Conservation (phyloP, 1,140 invertebrate genomes). For the Orchestia grillus region DNA sequence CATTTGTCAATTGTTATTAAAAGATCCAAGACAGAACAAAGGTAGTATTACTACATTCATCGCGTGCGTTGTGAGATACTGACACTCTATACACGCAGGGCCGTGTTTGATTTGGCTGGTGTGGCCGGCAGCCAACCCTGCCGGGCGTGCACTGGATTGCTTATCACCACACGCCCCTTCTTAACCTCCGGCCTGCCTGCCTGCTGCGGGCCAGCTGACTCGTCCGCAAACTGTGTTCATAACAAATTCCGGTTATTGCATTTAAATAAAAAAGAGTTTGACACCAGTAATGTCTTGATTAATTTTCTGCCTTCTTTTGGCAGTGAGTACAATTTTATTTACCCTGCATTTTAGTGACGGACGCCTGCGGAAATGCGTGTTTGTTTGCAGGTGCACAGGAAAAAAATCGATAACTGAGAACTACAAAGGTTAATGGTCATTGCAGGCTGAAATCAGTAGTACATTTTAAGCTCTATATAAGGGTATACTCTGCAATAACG, state of each 20-base stretch:
- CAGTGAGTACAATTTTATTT: background rate
- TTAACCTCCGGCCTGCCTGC: background rate
- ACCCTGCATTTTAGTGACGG: background rate
- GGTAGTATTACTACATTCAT: background rate
- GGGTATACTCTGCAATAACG: too few species aligned
- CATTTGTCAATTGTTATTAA: background rate
- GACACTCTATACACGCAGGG: background rate
- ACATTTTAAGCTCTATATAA: too few species aligned
- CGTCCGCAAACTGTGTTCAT: background rate
- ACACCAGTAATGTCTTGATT: too few species aligned
- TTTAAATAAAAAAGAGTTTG: background rate
- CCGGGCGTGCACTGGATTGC: background rate
- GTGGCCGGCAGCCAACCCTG: background rate
- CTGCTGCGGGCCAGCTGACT: background rate
- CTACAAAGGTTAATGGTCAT: too few species aligned
- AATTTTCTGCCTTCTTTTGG: background rate
- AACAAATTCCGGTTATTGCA: background rate
- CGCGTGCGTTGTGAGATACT: background rate
- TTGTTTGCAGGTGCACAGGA: background rate
- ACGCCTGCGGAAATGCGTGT: background rate
- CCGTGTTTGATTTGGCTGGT: background rate
- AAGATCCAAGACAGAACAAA: background rate
- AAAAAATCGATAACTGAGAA: background rate
- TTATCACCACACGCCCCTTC: conserved; percentile 49
- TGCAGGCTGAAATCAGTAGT: too few species aligned